Evolutionary conservation across 2,888 invertebrate genomes (phyloP).

Genomic region (Cosmopolites sordidus): DNA sequence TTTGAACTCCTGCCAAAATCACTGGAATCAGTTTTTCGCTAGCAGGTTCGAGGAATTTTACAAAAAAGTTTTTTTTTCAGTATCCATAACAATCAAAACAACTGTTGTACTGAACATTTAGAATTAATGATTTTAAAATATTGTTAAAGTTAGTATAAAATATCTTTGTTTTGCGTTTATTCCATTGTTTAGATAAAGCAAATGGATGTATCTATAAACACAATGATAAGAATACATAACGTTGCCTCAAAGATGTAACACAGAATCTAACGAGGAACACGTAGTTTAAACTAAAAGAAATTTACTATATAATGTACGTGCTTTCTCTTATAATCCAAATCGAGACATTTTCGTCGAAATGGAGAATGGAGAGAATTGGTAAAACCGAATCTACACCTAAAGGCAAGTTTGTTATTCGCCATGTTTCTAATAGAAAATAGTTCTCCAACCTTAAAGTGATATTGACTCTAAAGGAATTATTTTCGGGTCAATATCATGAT

Average conservation of each 20-base stretch:
- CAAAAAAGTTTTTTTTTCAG: too few species aligned
- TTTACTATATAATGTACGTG: constrained; percentile 13
- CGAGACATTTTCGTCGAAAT: constrained; percentile 7
- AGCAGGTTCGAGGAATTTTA: too few species aligned
- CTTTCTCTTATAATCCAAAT: constrained; percentile 12
- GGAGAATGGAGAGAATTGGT: constrained; percentile 6
- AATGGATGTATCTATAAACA: too few species aligned
- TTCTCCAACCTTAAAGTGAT: not conserved
- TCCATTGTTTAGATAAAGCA: too few species aligned
- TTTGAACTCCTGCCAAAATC: too few species aligned
- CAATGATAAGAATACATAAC: too few species aligned
- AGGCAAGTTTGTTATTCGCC: not conserved
- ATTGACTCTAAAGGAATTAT: not conserved
- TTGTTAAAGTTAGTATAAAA: too few species aligned
- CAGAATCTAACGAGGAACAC: constrained; percentile 9
- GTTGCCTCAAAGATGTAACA: constrained; percentile 5
- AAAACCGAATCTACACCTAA: constrained; percentile 10
- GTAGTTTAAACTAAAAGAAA: constrained; percentile 14
- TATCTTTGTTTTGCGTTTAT: too few species aligned
- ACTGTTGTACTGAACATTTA: too few species aligned
- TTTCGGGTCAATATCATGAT: not conserved
- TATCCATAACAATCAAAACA: too few species aligned
- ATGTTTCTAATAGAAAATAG: constrained; percentile 1
- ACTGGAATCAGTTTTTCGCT: too few species aligned
- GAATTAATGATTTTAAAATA: too few species aligned